Conservation (phyloP, 1,140 invertebrate genomes). For the Diachasmimorpha longicaudata region DNA sequence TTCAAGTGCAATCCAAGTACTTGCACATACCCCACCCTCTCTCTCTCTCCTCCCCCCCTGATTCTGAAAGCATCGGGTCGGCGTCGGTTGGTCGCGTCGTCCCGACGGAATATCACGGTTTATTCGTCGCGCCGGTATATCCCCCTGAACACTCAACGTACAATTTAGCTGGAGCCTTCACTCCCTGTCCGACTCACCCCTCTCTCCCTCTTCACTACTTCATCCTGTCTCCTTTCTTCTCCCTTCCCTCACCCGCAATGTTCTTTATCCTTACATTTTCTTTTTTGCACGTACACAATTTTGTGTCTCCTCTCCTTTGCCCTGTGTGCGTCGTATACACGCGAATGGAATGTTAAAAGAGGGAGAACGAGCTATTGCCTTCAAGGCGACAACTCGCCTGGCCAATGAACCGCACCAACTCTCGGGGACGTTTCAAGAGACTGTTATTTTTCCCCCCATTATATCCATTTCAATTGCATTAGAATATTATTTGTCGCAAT, state of each 20-base stretch:
- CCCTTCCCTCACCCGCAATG: background rate
- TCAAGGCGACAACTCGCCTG: constrained; percentile 57
- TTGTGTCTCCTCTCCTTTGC: background rate
- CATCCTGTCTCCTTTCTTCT: background rate
- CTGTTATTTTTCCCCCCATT: background rate
- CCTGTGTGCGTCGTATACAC: background rate
- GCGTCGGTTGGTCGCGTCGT: constrained; percentile 7
- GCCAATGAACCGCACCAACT: constrained; percentile 51
- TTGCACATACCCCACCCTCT: too few species aligned
- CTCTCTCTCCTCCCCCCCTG: too few species aligned
- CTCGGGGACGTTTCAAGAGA: background rate
- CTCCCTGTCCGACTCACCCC: background rate
- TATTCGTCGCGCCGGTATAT: background rate
- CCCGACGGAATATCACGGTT: constrained; percentile 8
- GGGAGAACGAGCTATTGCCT: constrained; percentile 37
- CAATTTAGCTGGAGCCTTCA: constrained; percentile 9
- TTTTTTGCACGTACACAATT: background rate
- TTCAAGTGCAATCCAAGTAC: too few species aligned
- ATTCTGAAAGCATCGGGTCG: background rate
- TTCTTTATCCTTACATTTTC: constrained; percentile 3
- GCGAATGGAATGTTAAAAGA: constrained; percentile 18
- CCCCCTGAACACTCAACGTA: background rate
- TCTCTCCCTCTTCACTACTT: background rate
- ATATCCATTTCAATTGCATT: background rate
- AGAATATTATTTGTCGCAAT: background rate